Evolutionary conservation across 2,888 invertebrate species (phyloP), one percentile per base, ranked within the genome.

Genomic region (Galerucella nymphaeae): DNA sequence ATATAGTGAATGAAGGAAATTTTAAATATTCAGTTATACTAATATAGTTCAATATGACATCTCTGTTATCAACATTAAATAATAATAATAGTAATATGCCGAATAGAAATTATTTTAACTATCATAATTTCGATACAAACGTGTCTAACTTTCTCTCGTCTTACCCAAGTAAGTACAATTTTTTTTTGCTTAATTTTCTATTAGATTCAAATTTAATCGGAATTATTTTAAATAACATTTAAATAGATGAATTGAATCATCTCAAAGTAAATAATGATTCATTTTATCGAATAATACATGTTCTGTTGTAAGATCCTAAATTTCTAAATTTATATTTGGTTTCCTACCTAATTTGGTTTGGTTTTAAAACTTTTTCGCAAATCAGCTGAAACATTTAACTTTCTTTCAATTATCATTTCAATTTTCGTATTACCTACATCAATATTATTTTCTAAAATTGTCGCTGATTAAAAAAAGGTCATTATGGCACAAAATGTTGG

Each of bases 1-100:
- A 58, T 82, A 85, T 84, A 84, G 83, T 84, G 83, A 85, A 85
- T 83, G 84, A 81, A 79, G 80, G 80, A 80, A 62, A 70, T 84
- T 85, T 86, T 85, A 85, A 85, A 85, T 86, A 86, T 85, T 86
- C 85, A 86, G 84, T 85, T 81, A 81, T 83, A 80, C 78, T 80
- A 82, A 82, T 81, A 81, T 82, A 23, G 38, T 62, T 62, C 84
- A 84, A 83, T 81, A 85, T 85, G 85, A 84, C 84, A 84, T 83
- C 84, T 80, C 80, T 85, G 79, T 75, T 85, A 80, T 80, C 83
- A 55, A 76, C 75, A 53, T 71, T 74, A 62, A 69, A 70, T 69
- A 79, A 72, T 69, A 79, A 72, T 75, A 80, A 64, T 69, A 73
- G 72, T 73, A 79, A 73, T 77, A 83, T 83, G 83, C 79, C 80